Evolutionary conservation across 2,888 invertebrate genomes (phyloP), one percentile per base, ranked within the genome.

Genomic region (Seira ritae): DNA sequence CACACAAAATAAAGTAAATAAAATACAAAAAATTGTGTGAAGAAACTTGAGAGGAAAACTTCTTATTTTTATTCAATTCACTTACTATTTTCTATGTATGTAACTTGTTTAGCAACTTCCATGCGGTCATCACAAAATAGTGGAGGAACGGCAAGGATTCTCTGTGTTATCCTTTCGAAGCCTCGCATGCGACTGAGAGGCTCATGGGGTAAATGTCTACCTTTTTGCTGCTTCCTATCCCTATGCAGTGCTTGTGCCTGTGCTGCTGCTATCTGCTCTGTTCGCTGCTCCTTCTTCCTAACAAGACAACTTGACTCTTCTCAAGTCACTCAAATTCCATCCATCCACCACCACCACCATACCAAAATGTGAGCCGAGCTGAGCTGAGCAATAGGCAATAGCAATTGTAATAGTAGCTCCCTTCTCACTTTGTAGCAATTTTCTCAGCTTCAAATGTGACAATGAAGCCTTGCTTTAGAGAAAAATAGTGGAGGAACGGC

Each of bases 181-280:
- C 81, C 82, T 79, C 67, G 71, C 68, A 77, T 78, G 82, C 82
- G 81, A 85, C 85, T 85, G 72, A 78, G 70, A 31, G 8, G 31
- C 31, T 31, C 31, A 31, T 31, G 31, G 31, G 31, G n/a, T 55
- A 55, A 55, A 55, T 55, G 17, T 55, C 55, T 55, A 55, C 55
- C 55, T 55, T 55, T 55, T 55, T 55, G n/a, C 55, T 55, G 2
- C 6, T 8, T 6, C 42, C 42, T n/a, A n/a, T n/a, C n/a, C n/a
- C n/a, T n/a, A n/a, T n/a, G n/a, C n/a, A n/a, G n/a, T n/a, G n/a
- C n/a, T n/a, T n/a, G n/a, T n/a, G n/a, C n/a, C n/a, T n/a, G n/a
- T n/a, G n/a, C 31, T 2, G 31, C 31, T 31, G 31, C 31, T 31
- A 8, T 31, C 8, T 2, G 31, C 15, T 3, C 55, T 55, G 55